Percentiles rank a stretch among this genome's conserved stretches.
Conservation (phyloP, 2,113 vertebrate genomes). For the Chamaea fasciata region DNA sequence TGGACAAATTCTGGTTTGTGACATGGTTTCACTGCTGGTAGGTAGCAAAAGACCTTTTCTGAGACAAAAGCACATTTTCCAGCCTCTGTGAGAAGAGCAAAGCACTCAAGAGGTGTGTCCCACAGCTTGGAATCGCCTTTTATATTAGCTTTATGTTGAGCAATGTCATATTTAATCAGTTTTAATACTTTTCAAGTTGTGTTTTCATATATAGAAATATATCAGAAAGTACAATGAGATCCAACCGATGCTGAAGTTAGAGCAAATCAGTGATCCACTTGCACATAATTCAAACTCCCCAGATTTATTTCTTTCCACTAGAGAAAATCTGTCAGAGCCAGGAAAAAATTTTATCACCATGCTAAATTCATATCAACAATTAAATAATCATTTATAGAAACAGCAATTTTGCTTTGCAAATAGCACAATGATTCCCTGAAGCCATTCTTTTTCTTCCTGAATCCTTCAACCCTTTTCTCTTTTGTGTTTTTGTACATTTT, state of each 20-base stretch:
- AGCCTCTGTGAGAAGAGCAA: not conserved
- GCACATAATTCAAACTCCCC: slow-evolving; percentile 34
- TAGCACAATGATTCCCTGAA: slow-evolving; percentile 38
- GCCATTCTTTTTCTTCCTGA: not conserved
- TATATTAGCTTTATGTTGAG: not conserved
- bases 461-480: not conserved
- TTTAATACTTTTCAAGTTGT: not conserved
- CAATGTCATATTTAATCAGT: slow-evolving; percentile 20
- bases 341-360: slow-evolving; percentile 55
- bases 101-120: not conserved
- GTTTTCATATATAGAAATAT: not conserved
- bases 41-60: not conserved
- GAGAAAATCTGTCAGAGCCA: slow-evolving; percentile 40
- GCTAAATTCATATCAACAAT: slow-evolving; percentile 63
- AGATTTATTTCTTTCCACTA: slow-evolving; percentile 51
- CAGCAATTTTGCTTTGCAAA: slow-evolving; percentile 9
- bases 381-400: slow-evolving; percentile 61
- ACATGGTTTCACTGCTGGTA: not conserved
- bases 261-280: slow-evolving; percentile 38
- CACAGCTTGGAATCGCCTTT: slow-evolving; percentile 9
- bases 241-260: not conserved
- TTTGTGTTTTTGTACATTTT: not conserved
- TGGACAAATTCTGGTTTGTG: not conserved
- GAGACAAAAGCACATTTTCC: not conserved
- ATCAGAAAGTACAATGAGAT: not conserved